Base-by-base conservation (phyloP, 2,113 vertebrate genomes). In the Noctilio leporinus region DNA sequence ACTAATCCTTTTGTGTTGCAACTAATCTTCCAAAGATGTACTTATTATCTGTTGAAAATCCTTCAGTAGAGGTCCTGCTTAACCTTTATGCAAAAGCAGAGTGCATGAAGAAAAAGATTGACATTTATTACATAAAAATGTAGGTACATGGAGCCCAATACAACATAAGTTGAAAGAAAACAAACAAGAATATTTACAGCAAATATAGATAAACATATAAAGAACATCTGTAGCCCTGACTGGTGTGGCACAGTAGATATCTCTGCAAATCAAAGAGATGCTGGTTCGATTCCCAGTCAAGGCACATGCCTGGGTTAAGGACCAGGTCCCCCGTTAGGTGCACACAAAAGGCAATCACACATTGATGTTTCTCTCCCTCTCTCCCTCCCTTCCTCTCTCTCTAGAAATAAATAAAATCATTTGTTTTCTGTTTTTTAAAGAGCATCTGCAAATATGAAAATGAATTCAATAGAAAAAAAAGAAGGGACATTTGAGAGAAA, bases 91-190 rank as follows among this genome's bases (percentile, higher is more conserved):
- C 10, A 26, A 92, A 85, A 64, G 57, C 12, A 83, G 45, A 77
- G 35, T 76, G 17, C 35, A 62, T 91, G 35, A 93, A 51, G 43
- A 26, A 78, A 80, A 93, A 84, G 10, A 49, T 38, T 59, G 30
- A 78, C 16, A 43, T 93, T 90, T 90, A 57, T 93, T 83, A 73
- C 12, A 35, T 53, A 72, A 91, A 93, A 87, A 70, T 90, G 64
- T 49, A 73, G 43, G 33, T 75, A 30, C 76, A 0, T 65, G 30
- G 22, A 59, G 49, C n/a, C 75, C 30, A 64, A 55, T 77, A 72
- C 40, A 93, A n/a, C 9, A 2, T 82, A 72, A 94, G 33, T 72
- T 67, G 35, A 78, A 92, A 72, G 76, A 76, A 93, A 81, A 93
- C 72, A 59, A 67, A 65, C 70, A 86, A 80, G 43, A 94, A 40